Evolutionary conservation across 2,888 invertebrate genomes (phyloP), one percentile per base, ranked within the genome.

Genomic region (Ametastegia equiseti): DNA sequence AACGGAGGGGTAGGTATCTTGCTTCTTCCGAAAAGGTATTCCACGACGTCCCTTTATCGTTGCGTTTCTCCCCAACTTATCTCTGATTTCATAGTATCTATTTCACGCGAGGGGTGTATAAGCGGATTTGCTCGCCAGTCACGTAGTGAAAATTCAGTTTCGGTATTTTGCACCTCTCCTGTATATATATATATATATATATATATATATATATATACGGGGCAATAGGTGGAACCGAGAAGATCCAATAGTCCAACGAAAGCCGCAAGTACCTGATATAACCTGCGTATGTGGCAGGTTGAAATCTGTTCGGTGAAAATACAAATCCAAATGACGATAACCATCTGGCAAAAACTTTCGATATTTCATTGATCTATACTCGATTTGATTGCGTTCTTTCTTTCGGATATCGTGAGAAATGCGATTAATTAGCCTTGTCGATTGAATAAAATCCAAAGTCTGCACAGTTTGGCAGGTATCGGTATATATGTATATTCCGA

Each of bases 21-120:
- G 13, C 47, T 71, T 27, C n/a, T n/a, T n/a, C n/a, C n/a, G n/a
- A n/a, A n/a, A 47, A 71, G 71, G 30, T 71, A 71, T 71, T 73
- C 54, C 30, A n/a, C n/a, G 4, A 19, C 50, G 73, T 73, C 73
- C 54, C 73, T 73, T 42, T 39, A 78, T 57, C 4, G 81, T 84
- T 80, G 85, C 81, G 82, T 60, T 78, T 2, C 77, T 78, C 69
- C 83, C 81, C 85, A 86, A 89, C 87, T 88, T 87, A 86, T 86
- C 88, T 86, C 85, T 84, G 86, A 88, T 87, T 88, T 89, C 85
- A 84, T 84, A 87, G 83, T 84, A 85, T 83, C 87, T 84, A 86
- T 88, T 88, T 86, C 88, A 82, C 77, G 78, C 80, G 77, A 81
- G 83, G 71, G 67, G 77, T 67, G 63, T 63, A 47, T 57, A 45